These are phyloP conservation scores for Lithophane semibrunnea DNA, from an alignment of 2,888 invertebrate genomes.

Conservation along the genomic window DNA sequence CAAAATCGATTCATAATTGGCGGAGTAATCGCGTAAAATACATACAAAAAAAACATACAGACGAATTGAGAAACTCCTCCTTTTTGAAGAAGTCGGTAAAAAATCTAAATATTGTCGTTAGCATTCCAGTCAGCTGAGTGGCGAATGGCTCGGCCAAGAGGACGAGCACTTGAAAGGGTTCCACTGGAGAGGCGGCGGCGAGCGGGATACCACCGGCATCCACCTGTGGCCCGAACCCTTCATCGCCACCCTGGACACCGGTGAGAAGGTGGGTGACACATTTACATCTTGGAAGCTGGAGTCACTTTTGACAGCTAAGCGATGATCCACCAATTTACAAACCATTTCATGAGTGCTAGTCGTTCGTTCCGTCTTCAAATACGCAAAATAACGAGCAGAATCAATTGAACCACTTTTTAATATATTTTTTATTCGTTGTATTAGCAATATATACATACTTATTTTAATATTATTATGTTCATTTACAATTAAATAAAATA, in stretches of 20 bases:
- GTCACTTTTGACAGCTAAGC: not conserved
- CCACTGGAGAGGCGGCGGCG: conserved; percentile 98
- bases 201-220: conserved; percentile 98
- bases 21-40: too few relatives aligned
- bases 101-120: conserved; percentile 28
- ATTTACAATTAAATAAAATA: too few relatives aligned
- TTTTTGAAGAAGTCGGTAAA: too few relatives aligned
- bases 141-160: conserved; percentile 92
- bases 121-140: conserved; percentile 61
- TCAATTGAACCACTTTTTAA: too few relatives aligned
- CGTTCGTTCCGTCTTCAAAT: not conserved
- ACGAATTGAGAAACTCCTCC: too few relatives aligned
- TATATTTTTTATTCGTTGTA: too few relatives aligned
- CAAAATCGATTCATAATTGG: too few relatives aligned
- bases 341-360: not conserved
- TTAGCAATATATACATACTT: too few relatives aligned
- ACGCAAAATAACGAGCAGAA: not conserved
- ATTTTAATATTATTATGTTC: too few relatives aligned
- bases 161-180: conserved; percentile 95
- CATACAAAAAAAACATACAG: too few relatives aligned
- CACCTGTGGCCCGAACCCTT: conserved; percentile 97
- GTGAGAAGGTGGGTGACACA: conserved; percentile 62
- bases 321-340: not conserved
- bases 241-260: conserved; percentile 89
- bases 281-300: not conserved